Conservation (phyloP, 2,888 invertebrate species). For the Pegoplata infirma region DNA sequence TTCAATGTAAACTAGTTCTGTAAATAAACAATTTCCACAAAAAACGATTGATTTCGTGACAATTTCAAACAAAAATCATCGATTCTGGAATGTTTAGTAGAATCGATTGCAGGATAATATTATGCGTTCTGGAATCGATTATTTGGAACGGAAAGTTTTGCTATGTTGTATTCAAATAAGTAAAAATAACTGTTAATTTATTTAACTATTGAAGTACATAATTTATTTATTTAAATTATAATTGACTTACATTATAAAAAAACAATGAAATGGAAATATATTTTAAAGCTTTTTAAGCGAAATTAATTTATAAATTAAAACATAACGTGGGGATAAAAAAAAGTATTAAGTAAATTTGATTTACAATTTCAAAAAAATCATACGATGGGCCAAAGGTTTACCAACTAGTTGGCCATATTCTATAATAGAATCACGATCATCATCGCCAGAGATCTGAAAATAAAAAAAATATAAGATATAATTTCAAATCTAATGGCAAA, state of each 20-base stretch:
- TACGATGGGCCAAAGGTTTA: constrained; percentile 74
- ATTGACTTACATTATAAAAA: background rate
- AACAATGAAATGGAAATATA: constrained; percentile 4
- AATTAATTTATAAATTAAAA: background rate
- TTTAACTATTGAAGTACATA: constrained; percentile 20
- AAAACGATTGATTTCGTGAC: no score
- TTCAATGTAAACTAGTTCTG: no score
- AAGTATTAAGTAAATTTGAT: background rate
- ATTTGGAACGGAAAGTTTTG: no score
- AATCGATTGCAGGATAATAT: no score
- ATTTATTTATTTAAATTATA: background rate
- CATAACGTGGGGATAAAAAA: constrained; percentile 3
- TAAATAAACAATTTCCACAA: no score
- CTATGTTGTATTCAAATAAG: background rate
- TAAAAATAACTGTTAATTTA: background rate
- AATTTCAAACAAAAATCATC: no score
- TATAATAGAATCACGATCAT: constrained; percentile 69
- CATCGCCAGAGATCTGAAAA: constrained; percentile 68
- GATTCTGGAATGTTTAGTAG: no score
- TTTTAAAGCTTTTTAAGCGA: constrained; percentile 22
- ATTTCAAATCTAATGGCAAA: background rate
- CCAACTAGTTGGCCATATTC: constrained; percentile 76
- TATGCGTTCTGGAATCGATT: no score
- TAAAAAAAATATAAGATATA: constrained; percentile 3
- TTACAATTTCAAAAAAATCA: constrained; percentile 70